Conservation (phyloP, 2,113 vertebrate species). For the Ammodramus savannarum region DNA sequence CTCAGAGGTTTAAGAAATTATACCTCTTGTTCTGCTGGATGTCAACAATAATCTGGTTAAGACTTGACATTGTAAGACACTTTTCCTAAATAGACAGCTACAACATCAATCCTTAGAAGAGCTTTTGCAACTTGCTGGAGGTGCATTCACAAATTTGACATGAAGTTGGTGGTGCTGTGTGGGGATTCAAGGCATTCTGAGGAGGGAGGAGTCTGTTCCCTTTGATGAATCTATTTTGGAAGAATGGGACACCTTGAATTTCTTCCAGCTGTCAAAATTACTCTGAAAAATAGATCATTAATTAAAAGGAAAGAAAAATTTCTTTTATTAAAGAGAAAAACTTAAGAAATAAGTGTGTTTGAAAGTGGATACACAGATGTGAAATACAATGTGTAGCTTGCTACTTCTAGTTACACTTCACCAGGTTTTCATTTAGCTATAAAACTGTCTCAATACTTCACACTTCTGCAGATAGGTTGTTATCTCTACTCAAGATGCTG, state of each 20-base stretch:
- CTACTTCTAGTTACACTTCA: background rate
- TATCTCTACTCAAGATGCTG: background rate
- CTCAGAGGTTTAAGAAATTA: background rate
- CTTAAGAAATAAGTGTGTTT: background rate
- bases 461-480: background rate
- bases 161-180: background rate
- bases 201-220: background rate
- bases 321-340: background rate
- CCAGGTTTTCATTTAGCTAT: background rate
- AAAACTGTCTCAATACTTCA: background rate
- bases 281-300: background rate
- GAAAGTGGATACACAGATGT: background rate
- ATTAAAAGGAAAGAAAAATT: background rate
- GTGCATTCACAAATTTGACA: background rate
- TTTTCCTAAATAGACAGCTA: background rate
- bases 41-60: conserved; percentile 1
- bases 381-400: background rate
- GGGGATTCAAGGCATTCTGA: background rate
- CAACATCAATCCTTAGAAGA: background rate
- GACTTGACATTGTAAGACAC: background rate
- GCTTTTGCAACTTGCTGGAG: background rate
- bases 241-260: background rate
- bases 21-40: background rate
- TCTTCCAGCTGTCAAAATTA: background rate
- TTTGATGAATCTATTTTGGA: background rate